A percentile compares a stretch with the other conserved stretches of the same genome.
Evolutionary conservation across 2,797 vertebrate genomes (phyloP).

Genomic region (Chiloscyllium punctatum): DNA sequence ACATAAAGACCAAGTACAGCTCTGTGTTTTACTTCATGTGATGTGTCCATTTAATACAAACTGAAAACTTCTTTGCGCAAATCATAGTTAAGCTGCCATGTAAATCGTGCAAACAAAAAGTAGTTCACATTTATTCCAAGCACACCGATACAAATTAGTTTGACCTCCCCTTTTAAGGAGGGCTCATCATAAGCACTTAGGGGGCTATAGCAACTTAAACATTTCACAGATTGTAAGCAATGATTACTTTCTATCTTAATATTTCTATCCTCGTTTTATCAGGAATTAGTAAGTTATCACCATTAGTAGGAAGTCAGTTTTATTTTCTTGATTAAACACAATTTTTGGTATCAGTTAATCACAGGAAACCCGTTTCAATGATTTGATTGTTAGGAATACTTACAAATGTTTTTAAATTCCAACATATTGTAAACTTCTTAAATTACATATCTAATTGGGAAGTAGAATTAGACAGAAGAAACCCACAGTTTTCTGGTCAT

Average conservation of each 20-base stretch:
- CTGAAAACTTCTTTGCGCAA: constrained; percentile 34
- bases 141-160: constrained; percentile 30
- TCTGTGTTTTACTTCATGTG: constrained; percentile 17
- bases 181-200: constrained; percentile 17
- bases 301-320: not conserved
- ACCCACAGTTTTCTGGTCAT: not conserved
- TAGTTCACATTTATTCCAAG: constrained; percentile 30
- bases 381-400: not conserved
- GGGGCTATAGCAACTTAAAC: constrained; percentile 20
- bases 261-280: not conserved
- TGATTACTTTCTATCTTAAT: not conserved
- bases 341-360: not conserved
- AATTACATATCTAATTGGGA: not conserved
- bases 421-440: not conserved
- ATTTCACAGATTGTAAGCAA: constrained; percentile 22
- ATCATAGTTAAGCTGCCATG: constrained; percentile 30
- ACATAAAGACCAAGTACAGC: constrained; percentile 31
- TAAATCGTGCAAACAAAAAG: constrained; percentile 35
- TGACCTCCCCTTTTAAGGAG: constrained; percentile 26
- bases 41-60: constrained; percentile 35
- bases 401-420: not conserved
- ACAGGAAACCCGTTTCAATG: constrained; percentile 1
- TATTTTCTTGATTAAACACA: not conserved
- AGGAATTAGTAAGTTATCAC: not conserved
- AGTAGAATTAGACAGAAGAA: not conserved